Evolutionary conservation across 1,140 invertebrate species (phyloP), one percentile per base, ranked within the genome.

Genomic region (Muscidifurax raptorellus): DNA sequence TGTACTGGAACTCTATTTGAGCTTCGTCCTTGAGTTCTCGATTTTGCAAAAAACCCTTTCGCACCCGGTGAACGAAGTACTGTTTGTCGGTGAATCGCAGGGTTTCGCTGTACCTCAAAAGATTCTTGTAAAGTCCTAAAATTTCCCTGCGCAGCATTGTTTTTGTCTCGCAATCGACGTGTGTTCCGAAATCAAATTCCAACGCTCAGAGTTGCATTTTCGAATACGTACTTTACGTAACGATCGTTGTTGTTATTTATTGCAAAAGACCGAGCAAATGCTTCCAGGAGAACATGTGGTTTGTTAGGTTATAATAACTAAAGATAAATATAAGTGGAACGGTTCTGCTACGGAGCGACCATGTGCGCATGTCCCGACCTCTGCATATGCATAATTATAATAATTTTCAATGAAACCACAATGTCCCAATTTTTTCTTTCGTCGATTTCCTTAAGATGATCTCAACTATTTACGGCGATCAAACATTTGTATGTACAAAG

Each of bases 21-120:
- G 90, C 80, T 36, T 85, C 25, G 75, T 92, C 88, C 5, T 77
- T 88, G 12, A 94, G 83, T 13, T 86, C 4, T 87, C 91, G 91
- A 86, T 95, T 94, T 72, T 90, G 84, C 69, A 88, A 85, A 89
- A 95, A 95, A 88, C 91, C 90, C 67, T 88, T 83, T 83, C 89
- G 90, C 44, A 95, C 89, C 89, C 92, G 90, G 4, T 85, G 86
- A 6, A 87, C 80, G 86, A 92, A 95, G 87, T 93, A 95, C 25
- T 90, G 79, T 87, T 94, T 93, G 85, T 95, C 92, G 0, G 95
- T 95, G 32, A 92, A 94, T 86, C 92, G 91, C 25, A 95, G 89
- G 47, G 87, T 90, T 84, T 93, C 86, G 3, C 94, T 92, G 85
- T 95, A 95, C 12, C 92, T 89, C 18, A 95, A 75, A 25, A 95